Conservation (phyloP, 1,140 invertebrate species). For the Acyrthosiphon pisum region DNA sequence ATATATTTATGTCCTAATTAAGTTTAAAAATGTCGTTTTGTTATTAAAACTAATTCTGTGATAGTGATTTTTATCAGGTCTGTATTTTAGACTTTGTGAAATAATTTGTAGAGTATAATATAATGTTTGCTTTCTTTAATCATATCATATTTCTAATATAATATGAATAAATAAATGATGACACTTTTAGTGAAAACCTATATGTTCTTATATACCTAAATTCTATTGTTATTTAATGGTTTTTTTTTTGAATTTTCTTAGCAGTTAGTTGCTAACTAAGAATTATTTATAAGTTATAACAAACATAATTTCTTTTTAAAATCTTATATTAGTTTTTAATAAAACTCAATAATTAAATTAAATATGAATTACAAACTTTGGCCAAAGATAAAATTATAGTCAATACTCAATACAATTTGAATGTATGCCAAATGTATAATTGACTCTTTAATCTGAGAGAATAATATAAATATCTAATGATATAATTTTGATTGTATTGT, state of each 20-base stretch:
- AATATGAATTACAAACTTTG: conserved; percentile 25
- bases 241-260: background rate
- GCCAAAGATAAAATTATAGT: conserved; percentile 45
- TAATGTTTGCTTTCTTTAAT: background rate
- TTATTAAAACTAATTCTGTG: conserved; percentile 53
- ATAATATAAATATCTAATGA: background rate
- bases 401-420: background rate
- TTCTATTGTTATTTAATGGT: background rate
- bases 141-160: background rate
- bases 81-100: conserved; percentile 13
- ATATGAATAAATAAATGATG: background rate
- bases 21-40: conserved; percentile 30
- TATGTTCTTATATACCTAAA: conserved; percentile 7
- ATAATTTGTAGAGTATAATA: conserved; percentile 21
- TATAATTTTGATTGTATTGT: conserved; percentile 3
- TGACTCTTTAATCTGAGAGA: background rate
- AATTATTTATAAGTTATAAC: background rate
- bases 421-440: conserved; percentile 22
- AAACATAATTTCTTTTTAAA: conserved; percentile 3
- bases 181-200: conserved; percentile 36
- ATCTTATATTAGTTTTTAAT: background rate
- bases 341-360: background rate
- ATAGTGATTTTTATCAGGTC: conserved; percentile 37
- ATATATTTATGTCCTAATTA: conserved; percentile 22
- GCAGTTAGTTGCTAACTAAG: background rate